Conservation (phyloP, 2,888 invertebrate genomes). For the Andrena camellia region DNA sequence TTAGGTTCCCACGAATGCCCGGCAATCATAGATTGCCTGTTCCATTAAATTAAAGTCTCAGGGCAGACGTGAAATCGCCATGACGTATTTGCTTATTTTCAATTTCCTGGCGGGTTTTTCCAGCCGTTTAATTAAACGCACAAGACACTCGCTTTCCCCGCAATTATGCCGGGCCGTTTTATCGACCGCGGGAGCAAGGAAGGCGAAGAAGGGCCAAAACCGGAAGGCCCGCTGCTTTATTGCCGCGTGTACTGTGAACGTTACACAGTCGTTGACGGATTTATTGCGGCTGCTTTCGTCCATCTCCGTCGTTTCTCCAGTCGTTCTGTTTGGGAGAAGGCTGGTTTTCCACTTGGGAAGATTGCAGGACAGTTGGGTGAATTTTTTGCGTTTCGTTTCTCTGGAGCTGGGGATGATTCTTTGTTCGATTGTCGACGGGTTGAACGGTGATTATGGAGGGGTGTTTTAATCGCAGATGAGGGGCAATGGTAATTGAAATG, state of each 20-base stretch:
- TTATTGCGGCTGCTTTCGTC: constrained; percentile 32
- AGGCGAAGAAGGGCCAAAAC: constrained; percentile 16
- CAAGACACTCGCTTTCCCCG: constrained; percentile 73
- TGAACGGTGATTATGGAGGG: no score
- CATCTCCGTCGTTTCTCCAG: constrained; percentile 17
- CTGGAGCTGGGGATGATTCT: neutral
- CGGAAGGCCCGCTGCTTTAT: constrained; percentile 50
- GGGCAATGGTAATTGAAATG: no score
- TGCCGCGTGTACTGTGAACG: constrained; percentile 22
- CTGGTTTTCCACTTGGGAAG: constrained; percentile 29
- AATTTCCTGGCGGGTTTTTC: constrained; percentile 11
- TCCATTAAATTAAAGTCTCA: neutral
- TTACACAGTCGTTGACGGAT: constrained; percentile 26
- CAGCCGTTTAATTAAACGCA: constrained; percentile 76
- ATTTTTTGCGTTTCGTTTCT: neutral
- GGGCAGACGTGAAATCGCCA: neutral
- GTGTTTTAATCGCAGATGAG: no score
- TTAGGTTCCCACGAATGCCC: neutral
- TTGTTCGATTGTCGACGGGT: neutral
- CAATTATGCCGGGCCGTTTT: constrained; percentile 70
- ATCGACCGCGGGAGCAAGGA: constrained; percentile 37
- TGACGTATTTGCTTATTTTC: neutral
- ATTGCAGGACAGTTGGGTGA: neutral
- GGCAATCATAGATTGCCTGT: neutral
- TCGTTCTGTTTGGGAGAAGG: constrained; percentile 11